Percentiles rank a stretch among this genome's conserved stretches.
phyloP scores from a whole-genome alignment of 2,113 vertebrate genomes.

The Tonatia bakeri region DNA sequence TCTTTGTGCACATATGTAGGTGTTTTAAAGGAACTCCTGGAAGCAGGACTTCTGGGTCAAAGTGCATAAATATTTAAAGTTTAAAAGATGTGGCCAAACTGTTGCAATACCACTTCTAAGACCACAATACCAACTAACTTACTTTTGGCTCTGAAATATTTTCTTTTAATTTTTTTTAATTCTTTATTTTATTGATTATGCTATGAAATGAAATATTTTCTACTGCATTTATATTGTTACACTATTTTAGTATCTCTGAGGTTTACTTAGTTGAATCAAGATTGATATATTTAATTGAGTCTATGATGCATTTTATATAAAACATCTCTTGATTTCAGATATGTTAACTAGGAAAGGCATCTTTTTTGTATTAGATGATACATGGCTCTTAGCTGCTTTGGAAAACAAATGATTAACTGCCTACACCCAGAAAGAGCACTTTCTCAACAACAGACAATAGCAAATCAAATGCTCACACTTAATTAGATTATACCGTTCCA shows the following conservation, averaged over 20 bases:
- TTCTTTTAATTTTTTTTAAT: too few species aligned
- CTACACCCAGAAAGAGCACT: neutral
- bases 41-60: neutral
- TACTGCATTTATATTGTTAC: neutral
- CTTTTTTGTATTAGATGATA: neutral
- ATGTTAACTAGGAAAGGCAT: neutral
- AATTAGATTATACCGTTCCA: neutral
- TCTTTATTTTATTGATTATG: too few species aligned
- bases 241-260: neutral
- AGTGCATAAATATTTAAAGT: neutral
- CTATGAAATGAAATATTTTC: neutral
- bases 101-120: neutral
- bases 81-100: neutral
- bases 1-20: neutral
- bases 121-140: neutral
- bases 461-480: conserved; percentile 1
- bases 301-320: neutral
- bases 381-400: neutral
- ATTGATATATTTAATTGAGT: neutral
- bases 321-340: neutral
- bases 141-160: neutral
- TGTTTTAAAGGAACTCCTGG: conserved; percentile 30
- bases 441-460: neutral
- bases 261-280: neutral
- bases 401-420: neutral